A percentile compares a stretch with the other conserved stretches of the same genome.
Conservation (phyloP, 1,140 invertebrate species). For the Oscheius sp. region DNA sequence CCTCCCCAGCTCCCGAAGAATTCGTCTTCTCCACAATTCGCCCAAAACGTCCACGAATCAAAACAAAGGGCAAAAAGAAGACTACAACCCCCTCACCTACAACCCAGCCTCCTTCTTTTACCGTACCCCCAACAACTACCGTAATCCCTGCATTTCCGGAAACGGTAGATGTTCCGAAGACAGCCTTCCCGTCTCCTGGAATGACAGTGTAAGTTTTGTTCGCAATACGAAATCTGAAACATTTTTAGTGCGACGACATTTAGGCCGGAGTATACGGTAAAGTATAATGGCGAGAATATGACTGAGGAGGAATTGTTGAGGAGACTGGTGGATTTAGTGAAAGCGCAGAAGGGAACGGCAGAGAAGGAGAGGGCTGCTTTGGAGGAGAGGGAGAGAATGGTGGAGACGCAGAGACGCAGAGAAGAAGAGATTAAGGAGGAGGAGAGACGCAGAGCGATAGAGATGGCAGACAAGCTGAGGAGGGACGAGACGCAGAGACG, state of each 20-base stretch:
- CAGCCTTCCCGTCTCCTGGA: neutral
- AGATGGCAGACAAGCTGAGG: no score
- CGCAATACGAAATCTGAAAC: neutral
- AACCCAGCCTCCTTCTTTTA: neutral
- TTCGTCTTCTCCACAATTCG: slow-evolving; percentile 15
- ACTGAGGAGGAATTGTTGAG: neutral
- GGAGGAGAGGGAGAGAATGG: neutral
- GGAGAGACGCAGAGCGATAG: slow-evolving; percentile 14
- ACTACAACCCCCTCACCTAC: slow-evolving; percentile 1
- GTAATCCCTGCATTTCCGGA: no score
- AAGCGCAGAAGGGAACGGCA: slow-evolving; percentile 17
- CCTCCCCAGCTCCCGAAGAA: slow-evolving; percentile 13
- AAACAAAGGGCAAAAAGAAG: slow-evolving; percentile 10
- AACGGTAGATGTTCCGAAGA: neutral
- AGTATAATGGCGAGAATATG: slow-evolving; percentile 4
- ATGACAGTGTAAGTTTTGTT: neutral
- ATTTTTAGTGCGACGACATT: slow-evolving; percentile 11
- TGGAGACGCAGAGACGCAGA: slow-evolving; percentile 3
- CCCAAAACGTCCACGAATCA: slow-evolving; percentile 10
- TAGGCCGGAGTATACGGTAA: slow-evolving; percentile 2
- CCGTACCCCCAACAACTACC: neutral
- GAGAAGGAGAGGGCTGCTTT: neutral
- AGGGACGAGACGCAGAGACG: slow-evolving; percentile 8
- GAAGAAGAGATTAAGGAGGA: slow-evolving; percentile 34
- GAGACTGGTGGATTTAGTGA: neutral